Evolutionary conservation across 2,113 vertebrate genomes (phyloP).

Genomic region (Furnarius figulus): DNA sequence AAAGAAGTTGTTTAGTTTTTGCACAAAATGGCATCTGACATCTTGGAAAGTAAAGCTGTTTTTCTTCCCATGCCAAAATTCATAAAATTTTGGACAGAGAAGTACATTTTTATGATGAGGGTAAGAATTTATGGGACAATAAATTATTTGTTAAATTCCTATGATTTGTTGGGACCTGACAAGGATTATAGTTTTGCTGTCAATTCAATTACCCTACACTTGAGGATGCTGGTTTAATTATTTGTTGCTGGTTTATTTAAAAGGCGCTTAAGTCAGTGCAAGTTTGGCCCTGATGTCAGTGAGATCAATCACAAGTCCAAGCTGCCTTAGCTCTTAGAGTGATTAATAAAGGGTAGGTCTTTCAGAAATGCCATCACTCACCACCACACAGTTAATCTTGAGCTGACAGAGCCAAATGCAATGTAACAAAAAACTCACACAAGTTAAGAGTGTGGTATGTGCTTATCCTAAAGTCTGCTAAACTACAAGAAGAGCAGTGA

Average conservation of each 20-base stretch:
- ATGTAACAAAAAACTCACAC: background rate
- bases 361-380: background rate
- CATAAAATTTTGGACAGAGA: background rate
- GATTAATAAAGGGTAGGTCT: background rate
- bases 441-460: background rate
- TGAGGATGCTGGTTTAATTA: constrained; percentile 26
- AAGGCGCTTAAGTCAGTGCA: background rate
- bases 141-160: constrained; percentile 18
- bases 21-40: background rate
- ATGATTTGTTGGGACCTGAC: background rate
- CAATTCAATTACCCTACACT: background rate
- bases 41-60: constrained; percentile 9
- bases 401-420: background rate
- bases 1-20: background rate
- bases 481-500: background rate
- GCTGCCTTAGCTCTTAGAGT: background rate
- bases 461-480: background rate
- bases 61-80: constrained; percentile 16
- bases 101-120: background rate
- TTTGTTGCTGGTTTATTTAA: constrained; percentile 25
- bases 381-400: background rate
- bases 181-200: constrained; percentile 23
- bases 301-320: background rate
- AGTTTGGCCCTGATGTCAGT: background rate
- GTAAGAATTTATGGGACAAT: background rate